These are phyloP conservation scores for Luscinia megarhynchos DNA, from an alignment of 2,797 vertebrate genomes.

Conservation along the genomic window DNA sequence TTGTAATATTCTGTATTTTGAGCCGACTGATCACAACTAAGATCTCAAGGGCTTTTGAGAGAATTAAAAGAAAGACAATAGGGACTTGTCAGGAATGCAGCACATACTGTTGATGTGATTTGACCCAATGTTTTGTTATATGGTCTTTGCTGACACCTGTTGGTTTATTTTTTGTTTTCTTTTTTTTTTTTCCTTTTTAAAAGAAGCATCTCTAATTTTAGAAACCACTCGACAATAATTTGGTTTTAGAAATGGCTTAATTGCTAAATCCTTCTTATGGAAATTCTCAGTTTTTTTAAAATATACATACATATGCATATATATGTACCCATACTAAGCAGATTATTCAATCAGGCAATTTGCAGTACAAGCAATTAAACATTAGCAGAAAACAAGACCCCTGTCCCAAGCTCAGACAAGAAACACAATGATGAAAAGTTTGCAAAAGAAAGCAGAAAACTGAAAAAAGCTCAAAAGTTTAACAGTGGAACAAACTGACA, in stretches of 20 bases:
- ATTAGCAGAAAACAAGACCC: background rate
- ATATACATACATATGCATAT: background rate
- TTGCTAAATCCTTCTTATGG: background rate
- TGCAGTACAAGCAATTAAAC: background rate
- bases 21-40: slow-evolving; percentile 22
- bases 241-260: background rate
- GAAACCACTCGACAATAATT: background rate
- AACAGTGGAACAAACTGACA: background rate
- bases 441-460: background rate
- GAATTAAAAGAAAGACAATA: slow-evolving; percentile 13
- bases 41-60: slow-evolving; percentile 28
- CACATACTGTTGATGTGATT: background rate
- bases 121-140: slow-evolving; percentile 29
- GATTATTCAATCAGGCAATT: background rate
- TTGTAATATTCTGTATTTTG: background rate
- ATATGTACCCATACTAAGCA: background rate
- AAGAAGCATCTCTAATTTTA: background rate
- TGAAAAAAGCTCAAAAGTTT: background rate
- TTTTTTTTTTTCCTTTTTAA: background rate
- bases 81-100: slow-evolving; percentile 8
- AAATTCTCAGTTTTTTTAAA: background rate
- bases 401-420: background rate
- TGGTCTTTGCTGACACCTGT: slow-evolving; percentile 67
- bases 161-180: slow-evolving; percentile 35
- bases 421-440: background rate